Base-by-base conservation (phyloP, 1,140 invertebrate genomes). In the Drosophila virilis region DNA sequence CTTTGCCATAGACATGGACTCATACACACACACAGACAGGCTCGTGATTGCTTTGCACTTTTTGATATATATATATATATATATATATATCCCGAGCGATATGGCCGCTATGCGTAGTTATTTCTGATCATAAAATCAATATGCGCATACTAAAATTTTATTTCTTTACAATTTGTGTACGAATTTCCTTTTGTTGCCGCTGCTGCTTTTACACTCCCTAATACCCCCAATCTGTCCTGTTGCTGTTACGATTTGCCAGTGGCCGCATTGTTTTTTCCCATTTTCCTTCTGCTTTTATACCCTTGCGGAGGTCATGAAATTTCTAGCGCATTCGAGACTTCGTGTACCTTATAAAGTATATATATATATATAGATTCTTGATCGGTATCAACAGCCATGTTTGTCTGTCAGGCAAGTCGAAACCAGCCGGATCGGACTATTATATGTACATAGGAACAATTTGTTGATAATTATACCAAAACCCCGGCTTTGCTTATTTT, bases 141-240 rank as follows among this genome's bases (percentile, higher is more conserved):
- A 90, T 90, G 82, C 86, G 86, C 82, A 90, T 88, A 90, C 79
- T 91, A 83, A 90, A 90, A 86, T 91, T 90, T 90, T 90, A 91
- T 90, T 90, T 80, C 86, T 78, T 86, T 88, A 88, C 88, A 91
- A 90, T 90, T 90, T 90, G 86, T 89, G 74, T 89, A 90, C 84
- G 77, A 89, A 89, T 89, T 88, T 89, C 60, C 54, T 72, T 72
- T 71, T 72, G 55, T 58, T 74, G 52, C 42, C n/a, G 51, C 17
- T 67, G 65, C 55, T 58, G 17, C 22, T 58, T 33, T 28, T 45
- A 40, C 17, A 32, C 35, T 35, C 28, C 28, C 8, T 42, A 22
- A 32, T 38, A 35, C 28, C 13, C 12, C 38, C 42, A 28, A 28
- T 28, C 22, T 28, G 22, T 0, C 50, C 50, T 70, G 45, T 55